These are phyloP conservation scores for Anguilla obscura DNA, from an alignment of 2,797 vertebrate genomes.

Conservation along the genomic window DNA sequence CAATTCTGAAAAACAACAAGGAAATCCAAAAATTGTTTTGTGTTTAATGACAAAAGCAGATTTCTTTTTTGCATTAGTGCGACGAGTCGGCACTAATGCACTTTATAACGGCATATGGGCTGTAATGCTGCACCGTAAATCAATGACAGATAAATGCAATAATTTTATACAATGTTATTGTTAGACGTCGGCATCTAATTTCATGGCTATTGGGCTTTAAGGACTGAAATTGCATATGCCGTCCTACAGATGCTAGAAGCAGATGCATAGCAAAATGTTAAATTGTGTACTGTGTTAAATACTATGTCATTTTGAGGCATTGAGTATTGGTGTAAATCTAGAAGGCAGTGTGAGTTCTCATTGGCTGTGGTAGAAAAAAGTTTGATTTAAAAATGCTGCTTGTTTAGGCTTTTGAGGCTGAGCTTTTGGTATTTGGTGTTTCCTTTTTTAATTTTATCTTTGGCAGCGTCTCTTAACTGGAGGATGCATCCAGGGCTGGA, in stretches of 20 bases:
- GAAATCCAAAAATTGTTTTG: too few species aligned
- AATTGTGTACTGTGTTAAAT: neutral
- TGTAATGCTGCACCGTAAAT: too few species aligned
- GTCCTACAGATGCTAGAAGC: neutral
- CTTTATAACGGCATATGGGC: too few species aligned
- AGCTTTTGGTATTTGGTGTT: neutral
- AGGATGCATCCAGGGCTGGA: neutral
- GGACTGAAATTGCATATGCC: neutral
- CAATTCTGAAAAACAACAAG: too few species aligned
- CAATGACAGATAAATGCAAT: too few species aligned
- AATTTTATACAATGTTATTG: too few species aligned
- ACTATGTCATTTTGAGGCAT: neutral
- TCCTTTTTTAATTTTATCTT: neutral
- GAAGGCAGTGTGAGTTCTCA: neutral
- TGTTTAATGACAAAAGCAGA: too few species aligned
- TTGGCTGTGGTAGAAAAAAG: neutral
- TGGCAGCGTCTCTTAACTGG: neutral
- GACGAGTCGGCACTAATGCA: too few species aligned
- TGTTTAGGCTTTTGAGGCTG: neutral
- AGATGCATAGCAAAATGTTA: neutral
- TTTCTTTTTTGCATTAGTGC: too few species aligned
- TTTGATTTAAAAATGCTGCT: neutral
- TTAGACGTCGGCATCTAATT: too few species aligned
- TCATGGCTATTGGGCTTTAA: too few species aligned
- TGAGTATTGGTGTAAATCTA: neutral